Evolutionary conservation across 2,888 invertebrate species (phyloP).

Genomic region (Dasysyrphus tricinctus): DNA sequence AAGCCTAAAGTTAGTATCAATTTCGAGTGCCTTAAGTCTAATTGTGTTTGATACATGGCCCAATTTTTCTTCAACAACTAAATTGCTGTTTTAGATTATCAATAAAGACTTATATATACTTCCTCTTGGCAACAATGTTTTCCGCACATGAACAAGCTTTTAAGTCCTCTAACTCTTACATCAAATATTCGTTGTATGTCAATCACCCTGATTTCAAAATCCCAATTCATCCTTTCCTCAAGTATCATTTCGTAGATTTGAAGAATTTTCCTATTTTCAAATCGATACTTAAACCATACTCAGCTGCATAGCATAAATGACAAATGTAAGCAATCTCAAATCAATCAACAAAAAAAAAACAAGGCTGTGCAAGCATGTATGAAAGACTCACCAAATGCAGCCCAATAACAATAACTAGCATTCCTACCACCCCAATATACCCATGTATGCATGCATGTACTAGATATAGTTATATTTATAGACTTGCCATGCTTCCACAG

Average conservation of each 20-base stretch:
- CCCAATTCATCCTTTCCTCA: neutral
- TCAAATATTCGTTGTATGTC: neutral
- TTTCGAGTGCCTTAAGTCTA: no score
- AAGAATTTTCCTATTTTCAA: constrained; percentile 30
- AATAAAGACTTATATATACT: neutral
- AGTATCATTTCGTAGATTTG: neutral
- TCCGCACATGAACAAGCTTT: neutral
- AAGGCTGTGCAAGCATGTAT: neutral
- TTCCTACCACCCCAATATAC: no score
- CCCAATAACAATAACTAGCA: constrained; percentile 48
- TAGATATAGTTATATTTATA: neutral
- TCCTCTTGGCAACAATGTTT: neutral
- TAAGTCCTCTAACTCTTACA: neutral
- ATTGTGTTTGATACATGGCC: no score
- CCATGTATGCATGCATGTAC: neutral
- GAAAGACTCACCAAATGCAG: constrained; percentile 40
- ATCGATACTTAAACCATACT: constrained; percentile 38
- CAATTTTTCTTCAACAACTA: no score
- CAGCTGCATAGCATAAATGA: constrained; percentile 49
- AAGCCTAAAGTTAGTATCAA: no score
- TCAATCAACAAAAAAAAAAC: constrained; percentile 12
- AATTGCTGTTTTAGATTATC: no score
- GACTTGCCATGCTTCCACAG: constrained; percentile 26
- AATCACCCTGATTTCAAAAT: constrained; percentile 3
- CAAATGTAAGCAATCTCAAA: constrained; percentile 61